Conservation (phyloP, 2,797 vertebrate genomes). For the Hyperoplus lanceolatus region DNA sequence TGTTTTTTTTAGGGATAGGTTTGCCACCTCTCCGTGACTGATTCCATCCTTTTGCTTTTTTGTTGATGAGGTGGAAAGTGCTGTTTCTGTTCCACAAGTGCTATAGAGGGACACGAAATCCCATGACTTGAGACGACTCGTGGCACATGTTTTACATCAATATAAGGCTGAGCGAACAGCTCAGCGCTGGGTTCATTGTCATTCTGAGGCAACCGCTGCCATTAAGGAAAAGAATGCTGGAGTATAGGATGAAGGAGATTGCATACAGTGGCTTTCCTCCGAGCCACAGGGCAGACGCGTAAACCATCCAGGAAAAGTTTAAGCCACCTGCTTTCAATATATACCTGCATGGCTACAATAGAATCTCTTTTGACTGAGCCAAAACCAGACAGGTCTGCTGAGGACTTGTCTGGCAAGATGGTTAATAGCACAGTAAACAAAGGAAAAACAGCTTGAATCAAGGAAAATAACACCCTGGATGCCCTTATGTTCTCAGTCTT, state of each 20-base stretch:
- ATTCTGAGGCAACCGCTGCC: slow-evolving; percentile 44
- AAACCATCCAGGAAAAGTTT: slow-evolving; percentile 54
- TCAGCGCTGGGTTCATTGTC: slow-evolving; percentile 52
- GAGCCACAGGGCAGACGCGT: slow-evolving; percentile 54
- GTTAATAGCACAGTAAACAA: slow-evolving; percentile 42
- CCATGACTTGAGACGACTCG: slow-evolving; percentile 45
- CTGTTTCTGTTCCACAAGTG: slow-evolving; percentile 22
- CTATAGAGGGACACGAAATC: slow-evolving; percentile 41
- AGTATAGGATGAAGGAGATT: slow-evolving; percentile 54
- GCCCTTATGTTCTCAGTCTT: not conserved
- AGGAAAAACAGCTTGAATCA: slow-evolving; percentile 20
- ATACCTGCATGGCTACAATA: slow-evolving; percentile 43
- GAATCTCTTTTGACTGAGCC: slow-evolving; percentile 26
- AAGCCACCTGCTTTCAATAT: slow-evolving; percentile 64
- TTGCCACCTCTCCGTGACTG: slow-evolving; percentile 36
- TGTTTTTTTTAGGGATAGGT: slow-evolving; percentile 20
- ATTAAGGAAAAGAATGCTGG: slow-evolving; percentile 56
- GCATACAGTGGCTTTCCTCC: slow-evolving; percentile 52
- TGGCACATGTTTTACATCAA: slow-evolving; percentile 67
- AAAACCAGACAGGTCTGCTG: slow-evolving; percentile 29
- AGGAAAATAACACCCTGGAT: slow-evolving; percentile 16
- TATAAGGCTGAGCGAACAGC: slow-evolving; percentile 55
- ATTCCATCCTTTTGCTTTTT: slow-evolving; percentile 49
- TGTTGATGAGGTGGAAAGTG: slow-evolving; percentile 55
- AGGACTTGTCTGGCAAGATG: slow-evolving; percentile 27